Conservation (phyloP, 2,113 vertebrate species). For the Mystacornis crossleyi region DNA sequence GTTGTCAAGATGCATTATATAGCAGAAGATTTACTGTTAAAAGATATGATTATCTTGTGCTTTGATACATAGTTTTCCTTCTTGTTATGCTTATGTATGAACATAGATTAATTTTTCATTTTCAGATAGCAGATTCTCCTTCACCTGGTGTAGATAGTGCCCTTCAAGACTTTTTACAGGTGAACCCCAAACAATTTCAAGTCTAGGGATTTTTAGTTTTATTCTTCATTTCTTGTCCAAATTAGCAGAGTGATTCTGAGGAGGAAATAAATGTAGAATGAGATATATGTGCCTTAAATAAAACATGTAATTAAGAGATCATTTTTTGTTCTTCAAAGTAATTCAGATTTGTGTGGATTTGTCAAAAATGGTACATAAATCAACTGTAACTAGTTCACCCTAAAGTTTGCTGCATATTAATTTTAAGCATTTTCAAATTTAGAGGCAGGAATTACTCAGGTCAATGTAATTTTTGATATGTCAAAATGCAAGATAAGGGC, state of each 20-base stretch:
- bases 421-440: neutral
- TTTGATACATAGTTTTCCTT: neutral
- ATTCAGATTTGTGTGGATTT: neutral
- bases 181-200: neutral
- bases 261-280: neutral
- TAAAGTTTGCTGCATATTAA: neutral
- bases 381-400: neutral
- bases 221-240: neutral
- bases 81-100: neutral
- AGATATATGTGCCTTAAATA: neutral
- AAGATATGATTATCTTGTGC: neutral
- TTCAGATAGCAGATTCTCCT: neutral
- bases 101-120: neutral
- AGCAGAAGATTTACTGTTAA: neutral
- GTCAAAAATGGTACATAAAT: neutral
- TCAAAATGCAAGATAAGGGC: neutral
- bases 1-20: neutral
- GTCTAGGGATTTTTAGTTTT: neutral
- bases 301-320: neutral
- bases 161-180: neutral
- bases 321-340: neutral
- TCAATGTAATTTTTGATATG: neutral
- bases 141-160: neutral
- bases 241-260: neutral
- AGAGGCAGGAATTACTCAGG: neutral